Evolutionary conservation across 2,888 invertebrate genomes (phyloP).

Genomic region (Octonoba sinensis): DNA sequence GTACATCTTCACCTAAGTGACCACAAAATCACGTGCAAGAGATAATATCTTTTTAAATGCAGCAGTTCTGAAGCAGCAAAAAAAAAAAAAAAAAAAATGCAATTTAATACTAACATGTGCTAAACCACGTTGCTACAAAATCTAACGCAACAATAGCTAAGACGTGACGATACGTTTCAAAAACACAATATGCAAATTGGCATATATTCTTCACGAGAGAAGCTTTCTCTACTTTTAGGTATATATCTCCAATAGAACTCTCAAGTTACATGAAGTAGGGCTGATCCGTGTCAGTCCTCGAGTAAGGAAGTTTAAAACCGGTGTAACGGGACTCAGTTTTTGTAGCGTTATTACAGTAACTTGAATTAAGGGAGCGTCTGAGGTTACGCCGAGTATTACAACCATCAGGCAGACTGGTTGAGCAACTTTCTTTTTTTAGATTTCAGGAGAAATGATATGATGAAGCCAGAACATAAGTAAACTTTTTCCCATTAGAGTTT

Average conservation of each 20-base stretch:
- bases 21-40: too few species aligned
- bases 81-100: too few species aligned
- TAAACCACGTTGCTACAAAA: background rate
- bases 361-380: slow-evolving; percentile 45
- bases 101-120: background rate
- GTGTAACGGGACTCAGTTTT: slow-evolving; percentile 51
- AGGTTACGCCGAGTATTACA: slow-evolving; percentile 7
- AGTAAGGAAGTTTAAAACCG: slow-evolving; percentile 55
- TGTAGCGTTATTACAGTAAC: slow-evolving; percentile 27
- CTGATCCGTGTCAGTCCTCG: slow-evolving; percentile 33
- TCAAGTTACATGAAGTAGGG: slow-evolving; percentile 15
- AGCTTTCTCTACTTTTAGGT: background rate
- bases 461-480: too few species aligned
- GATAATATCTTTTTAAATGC: too few species aligned
- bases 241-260: slow-evolving; percentile 13
- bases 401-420: slow-evolving; percentile 38
- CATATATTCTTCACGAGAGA: background rate
- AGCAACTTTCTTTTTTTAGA: slow-evolving; percentile 29
- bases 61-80: too few species aligned
- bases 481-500: too few species aligned
- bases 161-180: slow-evolving; percentile 22
- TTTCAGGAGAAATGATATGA: slow-evolving; percentile 6
- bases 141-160: slow-evolving; percentile 3
- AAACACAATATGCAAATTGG: slow-evolving; percentile 23
- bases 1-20: too few species aligned